Evolutionary conservation across 2,113 vertebrate genomes (phyloP).

Genomic region (Psittacula cyanocephala): DNA sequence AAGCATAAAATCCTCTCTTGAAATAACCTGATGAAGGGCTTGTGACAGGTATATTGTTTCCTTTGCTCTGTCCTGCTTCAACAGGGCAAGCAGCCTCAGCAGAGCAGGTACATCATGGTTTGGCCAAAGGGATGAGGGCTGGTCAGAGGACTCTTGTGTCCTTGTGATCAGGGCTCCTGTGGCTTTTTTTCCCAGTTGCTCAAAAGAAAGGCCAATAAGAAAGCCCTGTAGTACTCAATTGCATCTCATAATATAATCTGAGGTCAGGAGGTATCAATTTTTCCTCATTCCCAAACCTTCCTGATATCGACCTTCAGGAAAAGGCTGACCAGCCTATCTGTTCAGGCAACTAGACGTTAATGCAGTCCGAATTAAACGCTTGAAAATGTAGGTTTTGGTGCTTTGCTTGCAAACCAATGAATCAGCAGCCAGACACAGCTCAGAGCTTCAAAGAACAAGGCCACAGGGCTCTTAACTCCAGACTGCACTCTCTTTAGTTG

Average conservation of each 20-base stretch:
- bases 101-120: neutral
- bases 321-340: neutral
- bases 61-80: neutral
- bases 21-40: neutral
- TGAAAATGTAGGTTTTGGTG: neutral
- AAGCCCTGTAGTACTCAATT: neutral
- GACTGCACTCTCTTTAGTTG: neutral
- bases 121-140: neutral
- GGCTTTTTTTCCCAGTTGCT: neutral
- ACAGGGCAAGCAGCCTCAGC: neutral
- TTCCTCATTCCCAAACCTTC: neutral
- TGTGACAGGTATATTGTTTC: neutral
- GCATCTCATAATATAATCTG: neutral
- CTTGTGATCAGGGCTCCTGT: too few species aligned
- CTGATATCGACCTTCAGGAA: neutral
- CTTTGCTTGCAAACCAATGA: neutral
- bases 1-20: neutral
- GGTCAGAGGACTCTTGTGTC: neutral
- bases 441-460: neutral
- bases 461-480: neutral
- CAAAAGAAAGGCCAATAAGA: neutral
- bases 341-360: neutral
- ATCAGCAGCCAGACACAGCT: neutral
- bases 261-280: neutral
- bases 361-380: neutral